A percentile compares a stretch with the other conserved stretches of the same genome.
Conservation (phyloP, 2,113 vertebrate genomes). For the Aspidoscelis tigris region DNA sequence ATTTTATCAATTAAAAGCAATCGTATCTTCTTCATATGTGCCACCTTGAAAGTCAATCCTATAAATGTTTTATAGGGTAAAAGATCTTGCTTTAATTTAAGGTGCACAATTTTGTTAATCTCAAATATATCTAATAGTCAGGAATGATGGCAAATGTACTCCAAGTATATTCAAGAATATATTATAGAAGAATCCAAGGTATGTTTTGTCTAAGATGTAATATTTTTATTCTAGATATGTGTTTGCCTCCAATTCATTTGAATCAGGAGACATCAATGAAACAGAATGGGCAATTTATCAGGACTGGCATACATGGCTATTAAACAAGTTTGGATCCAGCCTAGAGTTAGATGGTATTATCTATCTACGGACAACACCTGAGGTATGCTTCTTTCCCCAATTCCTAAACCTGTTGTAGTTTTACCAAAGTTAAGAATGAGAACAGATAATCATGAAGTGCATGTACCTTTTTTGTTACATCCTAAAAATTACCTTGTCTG, state of each 20-base stretch:
- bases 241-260: constrained; percentile 85
- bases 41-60: background rate
- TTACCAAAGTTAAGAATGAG: background rate
- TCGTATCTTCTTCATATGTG: background rate
- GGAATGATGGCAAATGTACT: background rate
- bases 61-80: no score
- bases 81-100: background rate
- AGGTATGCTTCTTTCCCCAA: constrained; percentile 67
- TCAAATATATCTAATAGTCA: background rate
- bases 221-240: constrained; percentile 74
- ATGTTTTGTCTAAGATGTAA: background rate
- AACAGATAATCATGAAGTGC: background rate
- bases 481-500: background rate
- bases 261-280: constrained; percentile 81
- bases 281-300: constrained; percentile 85
- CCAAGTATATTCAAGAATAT: background rate
- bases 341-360: constrained; percentile 84
- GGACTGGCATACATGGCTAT: constrained; percentile 86
- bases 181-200: no score
- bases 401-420: background rate
- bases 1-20: background rate
- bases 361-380: constrained; percentile 82
- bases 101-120: background rate
- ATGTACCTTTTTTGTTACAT: background rate
- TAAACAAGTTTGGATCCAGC: constrained; percentile 79